These are phyloP conservation scores for Callorhinus ursinus DNA, from an alignment of 2,113 vertebrate species.

Conservation along the genomic window DNA sequence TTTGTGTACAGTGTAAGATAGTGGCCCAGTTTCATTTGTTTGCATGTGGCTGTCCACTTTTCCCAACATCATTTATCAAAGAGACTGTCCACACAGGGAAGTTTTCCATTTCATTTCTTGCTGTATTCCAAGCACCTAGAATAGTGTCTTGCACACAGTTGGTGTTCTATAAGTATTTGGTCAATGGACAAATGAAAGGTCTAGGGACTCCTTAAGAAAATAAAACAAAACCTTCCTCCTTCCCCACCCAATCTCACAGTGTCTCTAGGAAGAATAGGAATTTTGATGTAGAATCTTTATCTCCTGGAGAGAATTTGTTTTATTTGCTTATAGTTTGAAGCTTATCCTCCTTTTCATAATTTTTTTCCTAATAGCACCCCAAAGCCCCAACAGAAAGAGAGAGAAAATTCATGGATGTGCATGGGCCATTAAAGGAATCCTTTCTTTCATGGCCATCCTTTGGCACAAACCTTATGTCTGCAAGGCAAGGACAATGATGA, in stretches of 20 bases:
- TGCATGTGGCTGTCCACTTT: background rate
- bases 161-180: background rate
- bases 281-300: conserved; percentile 7
- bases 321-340: background rate
- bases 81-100: background rate
- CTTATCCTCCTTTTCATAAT: background rate
- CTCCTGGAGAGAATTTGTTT: background rate
- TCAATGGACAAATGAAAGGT: background rate
- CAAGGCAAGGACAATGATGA: too few relatives aligned
- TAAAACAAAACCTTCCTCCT: background rate
- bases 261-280: background rate
- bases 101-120: background rate
- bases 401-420: background rate
- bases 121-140: background rate
- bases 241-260: background rate
- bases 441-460: background rate
- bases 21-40: background rate
- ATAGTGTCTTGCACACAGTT: background rate
- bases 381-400: background rate
- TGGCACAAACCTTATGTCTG: background rate
- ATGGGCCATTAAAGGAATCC: background rate
- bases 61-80: background rate
- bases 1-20: background rate
- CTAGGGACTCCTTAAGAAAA: background rate
- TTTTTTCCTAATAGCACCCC: background rate